Evolutionary conservation across 2,888 invertebrate species (phyloP).

Genomic region (Pediacus dermestoides): DNA sequence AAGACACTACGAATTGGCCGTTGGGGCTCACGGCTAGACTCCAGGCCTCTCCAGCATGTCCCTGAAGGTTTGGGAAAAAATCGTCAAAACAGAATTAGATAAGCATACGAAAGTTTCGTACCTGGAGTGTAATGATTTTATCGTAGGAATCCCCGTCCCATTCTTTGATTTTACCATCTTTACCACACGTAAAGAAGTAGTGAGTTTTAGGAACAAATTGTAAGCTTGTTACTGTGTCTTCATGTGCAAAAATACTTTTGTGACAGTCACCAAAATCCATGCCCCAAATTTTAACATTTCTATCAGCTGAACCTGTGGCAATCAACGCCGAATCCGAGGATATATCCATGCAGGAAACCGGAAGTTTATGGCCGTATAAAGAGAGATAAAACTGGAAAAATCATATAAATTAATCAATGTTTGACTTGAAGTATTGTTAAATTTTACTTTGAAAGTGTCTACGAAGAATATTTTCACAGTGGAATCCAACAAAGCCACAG

Average conservation of each 20-base stretch:
- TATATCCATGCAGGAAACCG: conserved; percentile 90
- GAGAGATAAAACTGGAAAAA: conserved; percentile 78
- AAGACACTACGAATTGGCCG: conserved; percentile 72
- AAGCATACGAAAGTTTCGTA: no score
- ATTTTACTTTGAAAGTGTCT: conserved; percentile 83
- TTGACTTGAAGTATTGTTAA: not conserved
- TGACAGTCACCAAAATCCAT: conserved; percentile 99
- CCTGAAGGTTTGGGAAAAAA: conserved; percentile 51
- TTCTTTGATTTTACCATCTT: conserved; percentile 91
- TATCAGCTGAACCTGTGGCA: conserved; percentile 92
- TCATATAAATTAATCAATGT: conserved; percentile 5
- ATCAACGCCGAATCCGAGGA: conserved; percentile 83
- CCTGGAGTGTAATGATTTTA: conserved; percentile 83
- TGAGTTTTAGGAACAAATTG: conserved; percentile 90
- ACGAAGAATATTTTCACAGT: conserved; percentile 94
- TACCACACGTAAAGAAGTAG: conserved; percentile 88
- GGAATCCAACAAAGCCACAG: conserved; percentile 85
- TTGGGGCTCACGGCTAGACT: conserved; percentile 73
- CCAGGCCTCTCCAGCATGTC: conserved; percentile 80
- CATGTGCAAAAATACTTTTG: conserved; percentile 91
- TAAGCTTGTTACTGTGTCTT: conserved; percentile 87
- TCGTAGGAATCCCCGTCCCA: conserved; percentile 95
- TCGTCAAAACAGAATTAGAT: not conserved
- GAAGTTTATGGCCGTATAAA: conserved; percentile 94
- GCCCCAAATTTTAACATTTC: conserved; percentile 97